Percentiles rank a stretch among this genome's conserved stretches.
Conservation (phyloP, 1,140 invertebrate species). For the Metaphire vulgaris region DNA sequence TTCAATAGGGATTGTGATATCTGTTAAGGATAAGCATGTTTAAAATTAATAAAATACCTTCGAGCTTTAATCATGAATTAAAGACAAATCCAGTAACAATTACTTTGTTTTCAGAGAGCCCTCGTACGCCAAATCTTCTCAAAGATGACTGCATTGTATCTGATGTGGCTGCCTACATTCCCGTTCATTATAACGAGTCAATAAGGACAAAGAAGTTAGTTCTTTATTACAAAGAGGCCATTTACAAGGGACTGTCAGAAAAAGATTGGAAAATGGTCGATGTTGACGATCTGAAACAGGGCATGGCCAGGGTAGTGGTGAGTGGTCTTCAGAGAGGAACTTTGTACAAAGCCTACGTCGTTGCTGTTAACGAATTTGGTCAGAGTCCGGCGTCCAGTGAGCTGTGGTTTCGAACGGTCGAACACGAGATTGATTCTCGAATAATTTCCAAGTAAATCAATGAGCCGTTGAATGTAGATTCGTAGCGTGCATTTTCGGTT, state of each 20-base stretch:
- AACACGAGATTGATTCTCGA: not conserved
- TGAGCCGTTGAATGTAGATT: too few relatives aligned
- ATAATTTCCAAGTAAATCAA: not conserved
- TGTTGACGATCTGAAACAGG: not conserved
- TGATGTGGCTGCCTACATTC: slow-evolving; percentile 12
- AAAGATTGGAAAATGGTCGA: slow-evolving; percentile 19
- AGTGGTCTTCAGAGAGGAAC: not conserved
- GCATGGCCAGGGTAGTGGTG: not conserved
- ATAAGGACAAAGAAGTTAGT: slow-evolving; percentile 9
- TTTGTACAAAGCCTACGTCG: slow-evolving; percentile 10
- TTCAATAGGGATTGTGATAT: too few relatives aligned
- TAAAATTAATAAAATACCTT: too few relatives aligned
- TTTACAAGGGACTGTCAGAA: slow-evolving; percentile 24
- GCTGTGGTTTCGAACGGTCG: slow-evolving; percentile 21
- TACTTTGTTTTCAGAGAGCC: slow-evolving; percentile 17
- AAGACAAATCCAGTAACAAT: too few relatives aligned
- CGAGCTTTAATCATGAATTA: too few relatives aligned
- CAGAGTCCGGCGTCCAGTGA: slow-evolving; percentile 18
- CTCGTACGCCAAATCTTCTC: not conserved
- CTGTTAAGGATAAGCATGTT: too few relatives aligned
- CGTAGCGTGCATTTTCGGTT: too few relatives aligned
- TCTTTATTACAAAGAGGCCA: slow-evolving; percentile 15
- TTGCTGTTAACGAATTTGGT: slow-evolving; percentile 17
- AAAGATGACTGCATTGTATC: slow-evolving; percentile 17
- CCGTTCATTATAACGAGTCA: slow-evolving; percentile 15